Conservation (phyloP, 2,113 vertebrate species). For the Ascaphus truei region DNA sequence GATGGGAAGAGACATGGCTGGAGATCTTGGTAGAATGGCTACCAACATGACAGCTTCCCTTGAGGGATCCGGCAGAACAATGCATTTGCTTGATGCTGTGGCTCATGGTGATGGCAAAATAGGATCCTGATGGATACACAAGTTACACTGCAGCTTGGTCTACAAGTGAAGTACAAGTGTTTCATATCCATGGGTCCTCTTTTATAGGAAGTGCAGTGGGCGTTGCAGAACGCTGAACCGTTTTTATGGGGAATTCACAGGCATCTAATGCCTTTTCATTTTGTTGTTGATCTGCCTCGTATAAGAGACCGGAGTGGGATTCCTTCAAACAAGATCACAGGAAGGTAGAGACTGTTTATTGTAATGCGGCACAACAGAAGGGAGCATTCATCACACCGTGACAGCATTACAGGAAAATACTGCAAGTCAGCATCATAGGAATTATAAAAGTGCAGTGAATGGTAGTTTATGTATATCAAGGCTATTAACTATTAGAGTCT, state of each 20-base stretch:
- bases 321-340: constrained; percentile 13
- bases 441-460: no score
- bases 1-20: constrained; percentile 11
- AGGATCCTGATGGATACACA: no score
- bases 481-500: no score
- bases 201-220: background rate
- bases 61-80: constrained; percentile 3
- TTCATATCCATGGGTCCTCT: background rate
- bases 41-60: background rate
- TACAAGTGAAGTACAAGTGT: background rate
- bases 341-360: background rate
- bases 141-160: background rate
- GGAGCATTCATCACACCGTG: constrained; percentile 6
- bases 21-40: background rate
- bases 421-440: background rate
- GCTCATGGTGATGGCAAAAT: background rate
- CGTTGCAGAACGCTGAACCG: background rate
- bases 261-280: background rate
- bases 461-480: no score
- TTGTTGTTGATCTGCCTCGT: background rate
- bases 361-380: background rate
- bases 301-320: constrained; percentile 1
- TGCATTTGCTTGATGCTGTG: constrained; percentile 9
- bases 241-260: background rate
- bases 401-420: no score